Conservation (phyloP, 1,140 invertebrate genomes). For the Steinernema feltiae region DNA sequence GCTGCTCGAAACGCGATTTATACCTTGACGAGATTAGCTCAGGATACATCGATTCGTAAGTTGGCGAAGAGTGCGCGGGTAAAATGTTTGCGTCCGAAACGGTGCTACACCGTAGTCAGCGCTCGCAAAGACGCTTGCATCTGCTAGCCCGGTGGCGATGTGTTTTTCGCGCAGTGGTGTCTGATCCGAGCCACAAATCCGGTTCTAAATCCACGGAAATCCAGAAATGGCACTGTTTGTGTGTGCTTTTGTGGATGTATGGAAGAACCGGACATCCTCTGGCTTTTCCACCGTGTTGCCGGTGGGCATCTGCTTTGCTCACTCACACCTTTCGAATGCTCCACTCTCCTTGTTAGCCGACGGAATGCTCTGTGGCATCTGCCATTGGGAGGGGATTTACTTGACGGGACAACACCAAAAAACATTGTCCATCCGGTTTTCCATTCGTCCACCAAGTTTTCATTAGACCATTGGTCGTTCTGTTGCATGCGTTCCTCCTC, state of each 20-base stretch:
- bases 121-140: not conserved
- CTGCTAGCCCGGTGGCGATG: slow-evolving; percentile 11
- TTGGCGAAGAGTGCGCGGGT: not conserved
- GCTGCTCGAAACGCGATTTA: not conserved
- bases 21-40: not conserved
- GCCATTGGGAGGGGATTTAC: slow-evolving; percentile 8
- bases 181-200: slow-evolving; percentile 11
- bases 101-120: not conserved
- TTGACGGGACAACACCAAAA: slow-evolving; percentile 10
- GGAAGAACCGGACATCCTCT: slow-evolving; percentile 9
- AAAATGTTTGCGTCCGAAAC: too few species aligned
- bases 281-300: slow-evolving; percentile 12
- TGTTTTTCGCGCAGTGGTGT: not conserved
- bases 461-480: not conserved
- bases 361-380: slow-evolving; percentile 2
- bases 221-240: slow-evolving; percentile 15
- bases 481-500: slow-evolving; percentile 13
- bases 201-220: slow-evolving; percentile 15
- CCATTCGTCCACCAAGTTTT: slow-evolving; percentile 5
- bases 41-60: not conserved
- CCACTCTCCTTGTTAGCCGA: slow-evolving; percentile 7
- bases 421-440: slow-evolving; percentile 11
- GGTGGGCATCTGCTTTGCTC: not conserved
- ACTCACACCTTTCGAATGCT: slow-evolving; percentile 7
- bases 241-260: slow-evolving; percentile 9